Evolutionary conservation across 1,140 invertebrate genomes (phyloP).

Genomic region (Telenomus remus): DNA sequence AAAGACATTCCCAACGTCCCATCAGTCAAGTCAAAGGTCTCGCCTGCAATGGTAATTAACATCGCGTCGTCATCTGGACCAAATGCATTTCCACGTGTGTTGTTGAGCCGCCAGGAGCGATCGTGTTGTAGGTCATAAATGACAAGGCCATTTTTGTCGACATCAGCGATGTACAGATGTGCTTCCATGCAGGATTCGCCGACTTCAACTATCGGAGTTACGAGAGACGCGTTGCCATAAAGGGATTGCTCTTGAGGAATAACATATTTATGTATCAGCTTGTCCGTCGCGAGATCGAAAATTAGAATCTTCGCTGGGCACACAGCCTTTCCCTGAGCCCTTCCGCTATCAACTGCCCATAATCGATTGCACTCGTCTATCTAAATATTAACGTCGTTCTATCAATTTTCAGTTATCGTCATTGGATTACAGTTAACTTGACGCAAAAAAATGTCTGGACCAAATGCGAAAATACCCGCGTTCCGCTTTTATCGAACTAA

Average conservation of each 20-base stretch:
- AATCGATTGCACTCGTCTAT: constrained; percentile 78
- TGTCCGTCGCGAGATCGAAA: constrained; percentile 76
- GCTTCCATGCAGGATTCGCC: constrained; percentile 69
- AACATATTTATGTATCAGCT: constrained; percentile 74
- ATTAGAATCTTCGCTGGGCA: constrained; percentile 78
- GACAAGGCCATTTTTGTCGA: constrained; percentile 70
- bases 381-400: constrained; percentile 58
- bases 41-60: constrained; percentile 71
- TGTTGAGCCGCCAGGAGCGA: constrained; percentile 72
- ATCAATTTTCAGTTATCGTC: constrained; percentile 41
- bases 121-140: constrained; percentile 68
- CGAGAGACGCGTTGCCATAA: constrained; percentile 65
- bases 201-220: constrained; percentile 72
- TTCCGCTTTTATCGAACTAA: too few relatives aligned
- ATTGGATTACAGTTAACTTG: constrained; percentile 8
- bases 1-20: constrained; percentile 72
- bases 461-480: too few relatives aligned
- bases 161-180: constrained; percentile 73
- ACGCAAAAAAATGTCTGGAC: background rate
- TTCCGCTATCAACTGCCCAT: constrained; percentile 78
- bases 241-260: constrained; percentile 67
- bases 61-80: constrained; percentile 69
- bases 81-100: constrained; percentile 71
- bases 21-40: constrained; percentile 70
- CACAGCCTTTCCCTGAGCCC: constrained; percentile 66